Evolutionary conservation across 2,797 vertebrate species (phyloP), one percentile per base, ranked within the genome.

Genomic region (Eurystomus glaucurus): DNA sequence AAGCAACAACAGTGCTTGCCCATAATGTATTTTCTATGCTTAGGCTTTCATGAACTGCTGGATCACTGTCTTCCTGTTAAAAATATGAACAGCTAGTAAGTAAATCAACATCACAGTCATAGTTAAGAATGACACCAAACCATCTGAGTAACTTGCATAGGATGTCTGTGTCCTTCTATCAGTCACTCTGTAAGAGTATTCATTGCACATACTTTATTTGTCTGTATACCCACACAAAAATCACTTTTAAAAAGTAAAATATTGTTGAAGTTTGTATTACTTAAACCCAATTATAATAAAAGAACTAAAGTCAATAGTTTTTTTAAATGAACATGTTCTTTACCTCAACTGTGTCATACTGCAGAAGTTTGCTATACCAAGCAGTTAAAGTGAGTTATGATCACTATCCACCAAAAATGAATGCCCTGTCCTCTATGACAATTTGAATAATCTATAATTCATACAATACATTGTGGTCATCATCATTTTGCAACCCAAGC

Each of bases 1-100:
- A 99, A 35, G 99, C 99, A 43, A 99, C 99, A 51, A 99, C 98
- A 3, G 99, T 99, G 98, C 99, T 99, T 61, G 99, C 99, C 99
- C 99, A 99, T 41, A 99, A 97, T 0, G 99, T 99, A 97, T 99
- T 99, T 90, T 99, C 99, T 96, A 99, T 99, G 92, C 99, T 99
- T 72, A 99, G 98, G 94, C 99, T 99, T 98, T 99, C 99, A 4
- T 99, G 98, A 94, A 99, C 89, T 70, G 99, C 98, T 50, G 99
- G 99, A 70, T 99, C 99, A 28, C 98, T 96, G 96, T 99, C 99
- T 96, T 99, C 99, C 99, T 99, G 94, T 80, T 92, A 95, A 81
- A 71, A 72, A 92, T 64, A 91, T 29, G 10, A 88, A 43, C 10
- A 90, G 22, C 23, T 41, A 77, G 1, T 95, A 89, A 69, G 43